Evolutionary conservation across 2,888 invertebrate genomes (phyloP).

Genomic region (Tiphia femorata): DNA sequence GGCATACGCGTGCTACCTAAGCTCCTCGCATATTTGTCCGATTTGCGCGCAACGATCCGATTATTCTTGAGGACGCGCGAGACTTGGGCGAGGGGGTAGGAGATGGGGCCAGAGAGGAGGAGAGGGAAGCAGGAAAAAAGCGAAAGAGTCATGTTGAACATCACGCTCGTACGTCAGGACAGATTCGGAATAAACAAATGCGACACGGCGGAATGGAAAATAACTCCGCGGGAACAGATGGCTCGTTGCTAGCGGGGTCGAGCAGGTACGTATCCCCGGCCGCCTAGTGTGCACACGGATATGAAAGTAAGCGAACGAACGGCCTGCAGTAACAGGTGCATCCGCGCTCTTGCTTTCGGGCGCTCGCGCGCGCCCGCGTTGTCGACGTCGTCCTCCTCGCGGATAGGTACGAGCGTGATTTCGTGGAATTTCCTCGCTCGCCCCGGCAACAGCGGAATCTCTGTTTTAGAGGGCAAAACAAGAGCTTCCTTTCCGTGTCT

Average conservation of each 20-base stretch:
- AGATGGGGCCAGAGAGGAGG: no score
- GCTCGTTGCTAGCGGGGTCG: constrained; percentile 34
- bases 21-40: background rate
- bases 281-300: constrained; percentile 25
- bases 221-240: constrained; percentile 44
- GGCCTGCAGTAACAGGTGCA: constrained; percentile 44
- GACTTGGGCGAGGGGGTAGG: no score
- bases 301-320: constrained; percentile 36
- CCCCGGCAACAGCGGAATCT: no score
- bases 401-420: constrained; percentile 32
- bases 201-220: constrained; percentile 49
- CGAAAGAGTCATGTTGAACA: constrained; percentile 6
- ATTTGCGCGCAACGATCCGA: background rate
- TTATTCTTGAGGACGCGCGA: background rate
- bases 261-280: constrained; percentile 8
- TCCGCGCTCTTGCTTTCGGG: constrained; percentile 30
- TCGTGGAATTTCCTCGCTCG: constrained; percentile 25
- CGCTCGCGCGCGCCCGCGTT: no score
- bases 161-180: constrained; percentile 28
- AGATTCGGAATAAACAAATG: constrained; percentile 46
- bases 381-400: no score
- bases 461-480: no score
- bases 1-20: no score
- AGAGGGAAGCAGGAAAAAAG: constrained; percentile 1
- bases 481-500: no score